phyloP scores from a whole-genome alignment of 2,797 vertebrate species.

The Ctenopoma kingsleyae region DNA sequence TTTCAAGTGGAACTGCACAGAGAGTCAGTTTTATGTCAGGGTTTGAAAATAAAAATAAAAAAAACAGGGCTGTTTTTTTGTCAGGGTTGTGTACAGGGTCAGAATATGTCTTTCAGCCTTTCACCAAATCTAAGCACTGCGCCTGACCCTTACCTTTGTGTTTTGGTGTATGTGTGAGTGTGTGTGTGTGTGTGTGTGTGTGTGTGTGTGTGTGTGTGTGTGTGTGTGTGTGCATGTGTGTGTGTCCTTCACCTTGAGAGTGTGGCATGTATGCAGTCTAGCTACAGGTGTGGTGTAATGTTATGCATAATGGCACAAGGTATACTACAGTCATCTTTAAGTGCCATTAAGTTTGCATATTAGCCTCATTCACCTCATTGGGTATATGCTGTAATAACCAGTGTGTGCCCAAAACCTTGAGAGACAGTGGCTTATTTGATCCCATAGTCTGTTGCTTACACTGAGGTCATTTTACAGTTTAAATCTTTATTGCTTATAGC shows the following conservation, averaged over 20 bases:
- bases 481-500: conserved; percentile 26
- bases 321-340: conserved; percentile 47
- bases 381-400: conserved; percentile 37
- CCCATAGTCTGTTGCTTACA: conserved; percentile 31
- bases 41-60: conserved; percentile 36
- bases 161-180: conserved; percentile 4
- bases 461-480: conserved; percentile 43
- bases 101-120: conserved; percentile 29
- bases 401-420: conserved; percentile 28
- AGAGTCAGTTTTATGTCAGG: conserved; percentile 42
- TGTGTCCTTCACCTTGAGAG: conserved; percentile 33
- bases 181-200: conserved; percentile 5
- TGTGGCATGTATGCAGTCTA: conserved; percentile 31
- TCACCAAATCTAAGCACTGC: conserved; percentile 55
- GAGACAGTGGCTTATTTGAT: conserved; percentile 35
- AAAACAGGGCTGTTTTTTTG: conserved; percentile 44
- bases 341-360: conserved; percentile 71
- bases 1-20: conserved; percentile 50
- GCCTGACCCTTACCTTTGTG: conserved; percentile 42
- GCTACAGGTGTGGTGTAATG: conserved; percentile 45
- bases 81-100: conserved; percentile 54
- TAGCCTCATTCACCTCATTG: conserved; percentile 58
- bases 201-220: conserved; percentile 7
- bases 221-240: conserved; percentile 6
- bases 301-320: conserved; percentile 45